Base-by-base conservation (phyloP, 2,113 vertebrate genomes). In the Pachypanchax playfairii region DNA sequence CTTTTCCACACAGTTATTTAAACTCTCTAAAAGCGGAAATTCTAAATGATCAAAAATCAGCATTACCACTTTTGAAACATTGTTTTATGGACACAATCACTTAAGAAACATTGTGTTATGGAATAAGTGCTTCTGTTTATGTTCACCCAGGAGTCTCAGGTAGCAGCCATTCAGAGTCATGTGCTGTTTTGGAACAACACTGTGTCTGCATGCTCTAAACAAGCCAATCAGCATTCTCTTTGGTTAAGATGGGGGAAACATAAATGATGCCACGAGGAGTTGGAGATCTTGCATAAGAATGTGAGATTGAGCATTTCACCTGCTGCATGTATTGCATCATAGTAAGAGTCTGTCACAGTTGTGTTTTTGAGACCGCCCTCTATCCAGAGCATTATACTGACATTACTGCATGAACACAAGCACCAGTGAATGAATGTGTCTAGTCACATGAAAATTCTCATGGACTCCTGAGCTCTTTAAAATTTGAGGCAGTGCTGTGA, bases 171-270 rank as follows among this genome's bases (percentile, higher is more conserved):
- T 28, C 54, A n/a, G 21, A 58, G 36, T 41, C 17, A 55, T 62
- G 51, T 83, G 73, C 73, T 60, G 64, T 56, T 56, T 80, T 68
- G 38, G 64, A 81, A 28, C 59, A 18, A 17, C 35, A 41, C 15
- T 80, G 58, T 78, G 51, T 52, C 49, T 93, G 95, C 94, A 94
- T 96, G 94, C 86, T 79, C 64, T 81, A 88, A 85, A 85, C 79
- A 85, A 88, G 85, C 86, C 91, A 90, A 89, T 87, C 90, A 88
- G 82, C 87, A 88, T 85, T 86, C 77, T 79, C 69, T 10, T 12
- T 61, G 48, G 64, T 24, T 48, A 62, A 33, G 60, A 36, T 12
- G 21, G 24, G 47, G 17, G 11, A 46, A 54, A 26, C 35, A 12
- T 29, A 10, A 64, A 49, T 17, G 4, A 36, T 24, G 49, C 3